Evolutionary conservation across 2,113 vertebrate species (phyloP).

Genomic region (Copsychus sechellarum): DNA sequence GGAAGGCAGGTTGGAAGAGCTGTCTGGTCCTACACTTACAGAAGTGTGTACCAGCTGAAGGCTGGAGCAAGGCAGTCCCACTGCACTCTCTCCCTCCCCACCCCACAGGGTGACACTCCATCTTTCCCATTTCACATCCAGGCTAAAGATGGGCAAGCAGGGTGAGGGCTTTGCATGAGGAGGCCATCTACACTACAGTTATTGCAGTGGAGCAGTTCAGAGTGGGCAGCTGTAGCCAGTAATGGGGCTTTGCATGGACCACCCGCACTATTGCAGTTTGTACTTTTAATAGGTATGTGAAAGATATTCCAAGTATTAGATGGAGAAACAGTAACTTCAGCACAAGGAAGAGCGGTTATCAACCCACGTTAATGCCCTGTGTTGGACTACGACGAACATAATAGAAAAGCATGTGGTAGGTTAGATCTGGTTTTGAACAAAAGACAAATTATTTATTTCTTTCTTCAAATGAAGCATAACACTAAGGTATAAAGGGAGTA

Average conservation of each 20-base stretch:
- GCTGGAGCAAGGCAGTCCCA: not conserved
- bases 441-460: conserved; percentile 66
- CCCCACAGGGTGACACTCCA: not conserved
- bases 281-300: accelerated
- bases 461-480: conserved; percentile 50
- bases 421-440: conserved; percentile 54
- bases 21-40: accelerated
- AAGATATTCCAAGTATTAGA: not conserved
- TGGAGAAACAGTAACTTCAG: not conserved
- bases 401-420: conserved; percentile 33
- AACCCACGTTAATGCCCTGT: not conserved
- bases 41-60: not conserved
- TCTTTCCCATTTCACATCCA: not conserved
- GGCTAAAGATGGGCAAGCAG: not conserved
- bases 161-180: not conserved
- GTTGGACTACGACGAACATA: not conserved
- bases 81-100: not conserved
- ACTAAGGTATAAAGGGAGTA: conserved; percentile 45
- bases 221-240: not conserved
- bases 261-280: not conserved
- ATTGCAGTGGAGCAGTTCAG: not conserved
- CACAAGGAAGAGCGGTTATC: not conserved
- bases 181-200: not conserved
- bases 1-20: not conserved
- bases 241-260: accelerated